Conservation (phyloP, 1,140 invertebrate species). For the Drosophila pseudoananassae region DNA sequence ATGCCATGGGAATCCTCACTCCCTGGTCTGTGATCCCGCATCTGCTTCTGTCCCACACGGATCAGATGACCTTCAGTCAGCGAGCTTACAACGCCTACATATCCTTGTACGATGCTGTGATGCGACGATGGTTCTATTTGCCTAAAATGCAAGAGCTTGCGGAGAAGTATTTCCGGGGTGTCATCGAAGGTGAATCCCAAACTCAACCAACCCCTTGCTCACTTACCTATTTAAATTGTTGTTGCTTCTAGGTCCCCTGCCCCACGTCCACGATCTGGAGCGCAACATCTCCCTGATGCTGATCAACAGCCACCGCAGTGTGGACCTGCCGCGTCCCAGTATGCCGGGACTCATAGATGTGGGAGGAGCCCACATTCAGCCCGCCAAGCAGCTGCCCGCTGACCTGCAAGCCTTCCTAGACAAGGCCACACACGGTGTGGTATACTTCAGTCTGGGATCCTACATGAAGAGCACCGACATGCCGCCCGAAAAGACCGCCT, state of each 20-base stretch:
- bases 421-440: conserved; percentile 85
- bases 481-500: conserved; percentile 74
- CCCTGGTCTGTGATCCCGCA: conserved; percentile 85
- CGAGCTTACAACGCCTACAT: conserved; percentile 73
- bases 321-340: conserved; percentile 84
- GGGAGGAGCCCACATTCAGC: conserved; percentile 85
- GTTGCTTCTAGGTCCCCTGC: conserved; percentile 54
- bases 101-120: conserved; percentile 70
- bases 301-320: conserved; percentile 85
- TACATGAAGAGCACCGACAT: conserved; percentile 85
- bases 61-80: conserved; percentile 74
- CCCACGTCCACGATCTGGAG: conserved; percentile 84
- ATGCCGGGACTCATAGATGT: conserved; percentile 85
- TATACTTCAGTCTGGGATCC: conserved; percentile 87
- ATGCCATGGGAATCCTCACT: conserved; percentile 85
- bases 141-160: conserved; percentile 82
- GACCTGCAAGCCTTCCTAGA: conserved; percentile 85
- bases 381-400: conserved; percentile 79
- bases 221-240: neutral
- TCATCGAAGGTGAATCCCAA: conserved; percentile 46
- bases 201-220: neutral
- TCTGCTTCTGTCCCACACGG: conserved; percentile 84
- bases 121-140: conserved; percentile 73
- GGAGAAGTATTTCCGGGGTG: conserved; percentile 66
- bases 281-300: conserved; percentile 86